Evolutionary conservation across 2,888 invertebrate species (phyloP), one percentile per base, ranked within the genome.

Genomic region (Agelastica alni): DNA sequence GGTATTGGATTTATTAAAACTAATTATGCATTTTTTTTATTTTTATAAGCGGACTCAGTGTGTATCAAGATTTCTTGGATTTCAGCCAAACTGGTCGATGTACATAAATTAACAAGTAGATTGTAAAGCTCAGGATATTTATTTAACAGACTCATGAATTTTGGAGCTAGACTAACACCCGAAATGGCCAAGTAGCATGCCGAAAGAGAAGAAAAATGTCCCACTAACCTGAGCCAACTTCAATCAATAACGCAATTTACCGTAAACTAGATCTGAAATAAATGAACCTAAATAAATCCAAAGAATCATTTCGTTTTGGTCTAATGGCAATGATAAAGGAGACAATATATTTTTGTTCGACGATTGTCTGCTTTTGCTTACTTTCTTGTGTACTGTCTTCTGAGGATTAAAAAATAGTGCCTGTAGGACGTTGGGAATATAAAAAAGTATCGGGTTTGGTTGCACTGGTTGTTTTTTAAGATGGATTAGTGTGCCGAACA

Each of bases 281-380:
- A 59, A 59, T 56, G 53, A 59, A 49, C 53, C 51, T 43, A 53
- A 59, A 59, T 55, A 56, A 56, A 59, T 56, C 49, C 41, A 44
- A 31, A 49, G 49, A 49, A 49, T 49, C 32, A 49, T 49, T 49
- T 49, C 49, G 42, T 32, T 49, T 49, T 20, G 34, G 49, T 49
- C 22, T 42, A 31, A 42, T 31, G 49, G 42, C 49, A 26, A 42
- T 42, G 49, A 49, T 49, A 49, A 41, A 49, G 42, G 41, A 49
- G 49, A 49, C 42, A 17, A 41, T 41, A 41, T 49, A 49, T 49
- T 49, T 49, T 42, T 49, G 49, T 49, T 32, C 31, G 14, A 14
- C 41, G 31, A 30, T 49, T 48, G 41, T 31, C 20, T 20, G 10
- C 20, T 18, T 6, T 10, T 31, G 42, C 18, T 12, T 49, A 22